Evolutionary conservation across 2,888 invertebrate species (phyloP), one percentile per base, ranked within the genome.

Genomic region (Xanthorhoe designata): DNA sequence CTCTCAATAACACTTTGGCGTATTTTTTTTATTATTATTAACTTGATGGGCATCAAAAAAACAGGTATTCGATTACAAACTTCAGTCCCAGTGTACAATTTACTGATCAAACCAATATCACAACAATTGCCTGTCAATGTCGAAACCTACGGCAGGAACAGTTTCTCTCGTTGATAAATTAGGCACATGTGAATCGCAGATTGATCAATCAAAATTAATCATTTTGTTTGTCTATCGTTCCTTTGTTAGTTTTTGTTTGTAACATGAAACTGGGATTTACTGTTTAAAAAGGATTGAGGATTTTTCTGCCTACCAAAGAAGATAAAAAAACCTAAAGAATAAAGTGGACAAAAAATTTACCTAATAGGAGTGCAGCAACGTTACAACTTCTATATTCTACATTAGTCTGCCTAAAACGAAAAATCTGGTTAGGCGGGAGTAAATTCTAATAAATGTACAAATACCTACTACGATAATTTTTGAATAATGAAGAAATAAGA

Each of bases 161-260:
- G 47, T 19, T 24, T 55, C 18, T 38, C 51, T 57, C 57, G 38
- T 61, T 53, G 42, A 64, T 54, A 61, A 64, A 68, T 57, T 54
- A 61, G 61, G 49, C 60, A 54, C 56, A 64, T 47, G 61, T 56
- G 52, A 50, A 58, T 47, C 45, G 63, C 15, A 61, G 52, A 64
- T 64, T 61, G 68, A 64, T 64, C 64, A 64, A 68, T 68, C 64
- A 64, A 64, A 57, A 64, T 64, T 56, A 64, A 68, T 68, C 54
- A 69, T 52, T 69, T 65, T 62, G 59, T 65, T 65, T 65, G 49
- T 50, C 18, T 58, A 32, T 47, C 29, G 45, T 50, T 29, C n/a
- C 61, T 66, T 66, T 17, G 51, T 19, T 50, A n/a, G 38, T 55
- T 18, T 47, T 47, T 49, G 17, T 29, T 58, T 58, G 56, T 5